Base-by-base conservation (phyloP, 2,113 vertebrate genomes). In the Jaculus jaculus region DNA sequence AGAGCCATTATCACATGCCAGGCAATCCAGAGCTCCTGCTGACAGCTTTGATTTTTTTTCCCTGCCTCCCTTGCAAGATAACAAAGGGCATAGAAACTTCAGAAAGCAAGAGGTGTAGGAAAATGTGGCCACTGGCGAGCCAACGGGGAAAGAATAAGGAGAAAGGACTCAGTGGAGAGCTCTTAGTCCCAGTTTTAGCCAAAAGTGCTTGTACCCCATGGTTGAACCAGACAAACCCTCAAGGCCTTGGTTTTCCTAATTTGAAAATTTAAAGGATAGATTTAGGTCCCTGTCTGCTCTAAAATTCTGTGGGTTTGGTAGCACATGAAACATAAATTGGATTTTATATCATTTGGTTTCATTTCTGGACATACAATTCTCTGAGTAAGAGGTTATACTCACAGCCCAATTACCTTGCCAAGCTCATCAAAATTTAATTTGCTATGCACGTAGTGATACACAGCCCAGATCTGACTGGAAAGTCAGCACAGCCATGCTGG, bases 371-470 rank as follows among this genome's bases (percentile, higher is more conserved):
- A 96, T 97, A 95, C 83, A 88, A 30, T 96, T 96, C 83, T 97
- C 96, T 92, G 79, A 69, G 85, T 97, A 96, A 96, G 24, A 30
- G 39, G 12, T 77, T 96, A 95, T 34, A 94, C 96, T 96, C 95
- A 97, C 61, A 86, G 90, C 37, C 91, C 94, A 95, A 91, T 95
- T 97, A 95, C 94, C 96, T 97, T 92, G 93, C 92, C 93, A 95
- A 97, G 95, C 71, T 93, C 93, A 94, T 77, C 58, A 92, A 96
- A 97, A 97, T 96, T 93, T 96, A 96, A 97, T 97, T 97, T 97
- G 60, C 90, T 0, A 54, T 54, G 0, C 2, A 9, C 96, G 92
- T 87, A 96, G 54, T 94, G 94, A 95, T 93, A 92, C 82, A 96
- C 16, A 93, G 37, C 7, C 87, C 1, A 18, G 91, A 7, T 95